These are phyloP conservation scores for Melanotaenia maccullochi DNA, from an alignment of 2,797 vertebrate genomes.

Conservation along the genomic window DNA sequence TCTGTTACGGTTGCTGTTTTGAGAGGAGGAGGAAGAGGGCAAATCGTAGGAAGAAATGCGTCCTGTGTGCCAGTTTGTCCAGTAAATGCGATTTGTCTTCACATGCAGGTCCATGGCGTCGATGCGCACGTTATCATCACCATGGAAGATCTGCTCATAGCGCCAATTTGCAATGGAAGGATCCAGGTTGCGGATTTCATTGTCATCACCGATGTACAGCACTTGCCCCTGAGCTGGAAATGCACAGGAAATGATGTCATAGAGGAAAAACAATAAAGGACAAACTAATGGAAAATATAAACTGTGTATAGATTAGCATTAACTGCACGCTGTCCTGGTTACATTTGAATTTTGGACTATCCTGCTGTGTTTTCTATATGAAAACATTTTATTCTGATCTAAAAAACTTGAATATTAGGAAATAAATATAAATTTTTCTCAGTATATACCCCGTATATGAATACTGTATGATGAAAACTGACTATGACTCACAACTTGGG, in stretches of 20 bases:
- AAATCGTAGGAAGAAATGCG: conserved; percentile 92
- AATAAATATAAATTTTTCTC: neutral
- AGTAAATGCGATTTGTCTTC: conserved; percentile 93
- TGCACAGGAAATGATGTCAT: conserved; percentile 5
- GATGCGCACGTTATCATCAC: conserved; percentile 92
- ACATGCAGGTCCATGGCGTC: conserved; percentile 96
- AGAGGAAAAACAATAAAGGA: neutral
- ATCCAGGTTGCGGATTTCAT: conserved; percentile 95
- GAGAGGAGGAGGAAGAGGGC: conserved; percentile 74
- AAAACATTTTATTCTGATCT: neutral
- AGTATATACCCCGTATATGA: neutral
- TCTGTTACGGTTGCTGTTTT: conserved; percentile 88
- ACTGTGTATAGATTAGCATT: neutral
- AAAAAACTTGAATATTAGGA: neutral
- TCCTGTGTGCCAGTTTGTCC: conserved; percentile 98
- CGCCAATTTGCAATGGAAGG: conserved; percentile 91
- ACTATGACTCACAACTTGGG: neutral
- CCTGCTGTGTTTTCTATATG: neutral
- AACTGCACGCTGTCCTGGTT: neutral
- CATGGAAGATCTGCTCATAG: conserved; percentile 94
- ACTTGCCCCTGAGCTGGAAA: conserved; percentile 86
- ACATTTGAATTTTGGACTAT: neutral
- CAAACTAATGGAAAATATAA: neutral
- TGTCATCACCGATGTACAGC: conserved; percentile 95
- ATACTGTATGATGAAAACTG: neutral